Conservation (phyloP, 2,797 vertebrate genomes). For the Psittacula echo region DNA sequence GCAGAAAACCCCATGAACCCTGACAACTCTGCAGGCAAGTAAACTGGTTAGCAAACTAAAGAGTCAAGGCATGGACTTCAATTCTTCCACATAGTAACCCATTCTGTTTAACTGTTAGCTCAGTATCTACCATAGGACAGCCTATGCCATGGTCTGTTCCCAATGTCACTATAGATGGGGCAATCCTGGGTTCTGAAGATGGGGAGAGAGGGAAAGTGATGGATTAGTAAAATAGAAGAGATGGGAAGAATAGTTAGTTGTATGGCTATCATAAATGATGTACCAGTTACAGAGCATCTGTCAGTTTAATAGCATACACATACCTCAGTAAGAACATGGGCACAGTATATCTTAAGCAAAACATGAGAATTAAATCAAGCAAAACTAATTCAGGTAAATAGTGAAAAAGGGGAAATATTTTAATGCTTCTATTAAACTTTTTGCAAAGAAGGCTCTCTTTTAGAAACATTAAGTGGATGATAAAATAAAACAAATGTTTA, state of each 20-base stretch:
- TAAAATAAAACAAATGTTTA: not conserved
- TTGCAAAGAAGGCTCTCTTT: not conserved
- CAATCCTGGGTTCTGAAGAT: not conserved
- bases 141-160: not conserved
- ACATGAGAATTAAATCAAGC: not conserved
- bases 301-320: not conserved
- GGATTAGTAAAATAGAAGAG: not conserved
- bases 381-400: not conserved
- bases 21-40: not conserved
- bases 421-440: not conserved
- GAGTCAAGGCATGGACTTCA: not conserved
- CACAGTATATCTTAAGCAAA: not conserved
- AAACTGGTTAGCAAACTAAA: not conserved
- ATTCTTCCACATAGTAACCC: not conserved
- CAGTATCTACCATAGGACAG: not conserved
- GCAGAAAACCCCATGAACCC: not conserved
- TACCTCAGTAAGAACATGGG: not conserved
- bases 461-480: not conserved
- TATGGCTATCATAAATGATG: not conserved
- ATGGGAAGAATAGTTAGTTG: not conserved
- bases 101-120: not conserved
- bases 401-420: not conserved
- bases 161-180: not conserved
- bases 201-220: not conserved
- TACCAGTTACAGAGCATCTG: not conserved